Conservation (phyloP, 2,113 vertebrate genomes). For the Tragulus kanchil region DNA sequence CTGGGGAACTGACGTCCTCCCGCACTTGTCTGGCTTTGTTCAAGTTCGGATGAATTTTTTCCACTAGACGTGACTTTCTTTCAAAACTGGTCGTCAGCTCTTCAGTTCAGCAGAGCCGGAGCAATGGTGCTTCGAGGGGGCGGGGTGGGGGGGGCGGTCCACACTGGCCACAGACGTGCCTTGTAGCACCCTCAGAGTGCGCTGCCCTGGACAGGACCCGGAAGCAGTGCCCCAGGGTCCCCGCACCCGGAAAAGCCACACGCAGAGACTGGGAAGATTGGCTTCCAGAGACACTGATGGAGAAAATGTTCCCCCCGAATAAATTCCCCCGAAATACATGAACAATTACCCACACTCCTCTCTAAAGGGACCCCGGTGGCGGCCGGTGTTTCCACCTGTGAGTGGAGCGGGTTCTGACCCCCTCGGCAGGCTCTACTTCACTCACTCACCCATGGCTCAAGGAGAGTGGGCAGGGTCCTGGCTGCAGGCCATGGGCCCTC, state of each 20-base stretch:
- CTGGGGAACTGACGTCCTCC: too few species aligned
- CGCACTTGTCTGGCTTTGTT: background rate
- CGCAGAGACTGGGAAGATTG: background rate
- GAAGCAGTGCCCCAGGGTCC: rapidly evolving
- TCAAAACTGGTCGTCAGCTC: too few species aligned
- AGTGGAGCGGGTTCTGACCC: background rate
- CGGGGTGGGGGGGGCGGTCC: background rate
- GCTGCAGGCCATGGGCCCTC: rapidly evolving
- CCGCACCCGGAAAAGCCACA: background rate
- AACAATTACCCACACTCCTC: too few species aligned
- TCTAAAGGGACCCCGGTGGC: background rate
- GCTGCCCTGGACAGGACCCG: background rate
- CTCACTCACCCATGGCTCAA: background rate
- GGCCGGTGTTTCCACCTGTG: background rate
- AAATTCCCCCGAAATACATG: background rate
- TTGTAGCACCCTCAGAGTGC: background rate
- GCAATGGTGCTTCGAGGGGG: rapidly evolving
- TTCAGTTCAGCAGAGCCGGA: background rate
- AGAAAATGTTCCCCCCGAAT: background rate
- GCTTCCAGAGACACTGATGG: background rate
- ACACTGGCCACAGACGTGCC: rapidly evolving
- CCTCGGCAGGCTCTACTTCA: too few species aligned
- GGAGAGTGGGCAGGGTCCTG: too few species aligned
- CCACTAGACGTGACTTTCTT: background rate
- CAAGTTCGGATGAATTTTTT: background rate